Base-by-base conservation (phyloP, 2,888 invertebrate genomes). In the Pristionchus arcanus region DNA sequence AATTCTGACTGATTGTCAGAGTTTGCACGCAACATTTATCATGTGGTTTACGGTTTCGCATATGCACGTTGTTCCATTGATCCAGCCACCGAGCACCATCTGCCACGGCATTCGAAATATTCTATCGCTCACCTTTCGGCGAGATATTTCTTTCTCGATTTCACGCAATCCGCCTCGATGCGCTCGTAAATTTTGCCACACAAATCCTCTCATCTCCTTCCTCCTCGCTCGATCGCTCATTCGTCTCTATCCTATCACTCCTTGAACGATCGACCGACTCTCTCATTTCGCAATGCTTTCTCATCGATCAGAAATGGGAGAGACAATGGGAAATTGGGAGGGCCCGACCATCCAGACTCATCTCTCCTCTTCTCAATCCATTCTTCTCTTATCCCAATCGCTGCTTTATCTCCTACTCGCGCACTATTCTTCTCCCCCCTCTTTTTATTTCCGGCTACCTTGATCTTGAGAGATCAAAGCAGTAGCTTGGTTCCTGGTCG, bases 381-480 rank as follows among this genome's bases (percentile, higher is more conserved):
- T 63, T 63, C 25, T 13, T 55, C 55, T 63, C 63, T n/a, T 63
- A 63, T 63, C 63, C 53, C 63, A 5, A 63, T 63, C 25, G 25
- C 25, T n/a, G 63, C n/a, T 63, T 63, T n/a, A 63, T 63, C n/a
- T 63, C 63, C 59, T 21, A 25, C 59, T 59, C 42, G 63, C n/a
- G 63, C n/a, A 9, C 63, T 49, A 49, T 49, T 49, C 42, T 49
- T 49, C n/a, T n/a, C n/a, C 11, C 42, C 13, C 42, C 63, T 25
- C 63, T 63, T 63, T 63, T 63, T 63, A 63, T 63, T 63, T 63
- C 63, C 63, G 63, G 63, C 63, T 63, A n/a, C 63, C 63, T 63
- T 63, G 63, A 63, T 63, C 63, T 63, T 25, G 63, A 11, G 4
- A n/a, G 63, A 63, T 63, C 63, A n/a, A 0, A n/a, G 63, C 11